Evolutionary conservation across 2,113 vertebrate species (phyloP).

Genomic region (Amphilophus citrinellus): DNA sequence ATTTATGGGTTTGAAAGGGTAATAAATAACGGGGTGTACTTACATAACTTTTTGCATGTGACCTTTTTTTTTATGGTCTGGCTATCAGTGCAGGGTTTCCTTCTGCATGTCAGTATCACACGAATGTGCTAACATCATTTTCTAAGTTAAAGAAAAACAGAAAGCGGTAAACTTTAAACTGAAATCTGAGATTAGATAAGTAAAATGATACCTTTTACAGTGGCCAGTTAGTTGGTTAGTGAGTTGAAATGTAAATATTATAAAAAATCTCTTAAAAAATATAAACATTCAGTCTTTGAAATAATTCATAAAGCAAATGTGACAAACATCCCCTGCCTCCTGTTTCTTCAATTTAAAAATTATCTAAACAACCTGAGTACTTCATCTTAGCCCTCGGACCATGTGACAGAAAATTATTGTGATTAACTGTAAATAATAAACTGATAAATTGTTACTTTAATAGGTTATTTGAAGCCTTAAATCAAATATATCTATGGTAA

Average conservation of each 20-base stretch:
- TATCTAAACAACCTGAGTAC: not conserved
- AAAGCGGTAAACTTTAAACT: no score
- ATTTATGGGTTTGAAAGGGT: slow-evolving; percentile 1
- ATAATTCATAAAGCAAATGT: not conserved
- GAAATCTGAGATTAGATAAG: not conserved
- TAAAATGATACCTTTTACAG: not conserved
- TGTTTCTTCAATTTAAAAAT: not conserved
- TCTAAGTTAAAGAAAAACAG: no score
- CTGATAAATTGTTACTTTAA: not conserved
- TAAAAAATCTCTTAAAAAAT: no score
- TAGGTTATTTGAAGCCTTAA: no score
- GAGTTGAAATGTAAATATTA: not conserved
- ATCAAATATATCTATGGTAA: not conserved
- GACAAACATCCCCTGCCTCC: not conserved
- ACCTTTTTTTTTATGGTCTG: not conserved
- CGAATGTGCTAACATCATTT: not conserved
- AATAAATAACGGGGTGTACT: not conserved
- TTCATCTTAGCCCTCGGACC: no score
- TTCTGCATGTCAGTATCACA: not conserved
- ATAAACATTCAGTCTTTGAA: not conserved
- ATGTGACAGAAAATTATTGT: not conserved
- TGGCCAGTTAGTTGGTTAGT: not conserved
- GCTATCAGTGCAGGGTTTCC: not conserved
- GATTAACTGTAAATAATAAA: not conserved
- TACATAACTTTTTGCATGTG: not conserved